A percentile compares a stretch with the other conserved stretches of the same genome.
Conservation (phyloP, 1,140 invertebrate genomes). For the Drosophila biarmipes region DNA sequence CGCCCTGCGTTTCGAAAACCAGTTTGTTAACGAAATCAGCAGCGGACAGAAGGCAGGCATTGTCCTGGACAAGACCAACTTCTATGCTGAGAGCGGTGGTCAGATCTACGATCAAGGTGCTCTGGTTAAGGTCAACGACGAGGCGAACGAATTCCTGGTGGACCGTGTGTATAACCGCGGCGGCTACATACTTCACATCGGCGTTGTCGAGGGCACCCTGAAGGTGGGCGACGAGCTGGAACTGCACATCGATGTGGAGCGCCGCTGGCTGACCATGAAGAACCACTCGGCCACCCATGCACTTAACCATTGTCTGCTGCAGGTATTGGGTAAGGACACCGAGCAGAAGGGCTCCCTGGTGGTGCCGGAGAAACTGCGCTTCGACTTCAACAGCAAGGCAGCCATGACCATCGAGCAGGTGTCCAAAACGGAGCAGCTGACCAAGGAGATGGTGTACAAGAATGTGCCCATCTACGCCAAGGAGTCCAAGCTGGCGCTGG, state of each 20-base stretch:
- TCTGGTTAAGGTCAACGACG: constrained; percentile 94
- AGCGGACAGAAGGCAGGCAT: constrained; percentile 96
- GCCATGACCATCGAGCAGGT: constrained; percentile 95
- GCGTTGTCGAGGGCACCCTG: constrained; percentile 93
- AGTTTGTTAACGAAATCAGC: constrained; percentile 94
- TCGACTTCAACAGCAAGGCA: constrained; percentile 98
- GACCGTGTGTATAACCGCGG: constrained; percentile 98
- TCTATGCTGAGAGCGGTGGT: constrained; percentile 99
- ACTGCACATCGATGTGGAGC: constrained; percentile 92
- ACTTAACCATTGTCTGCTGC: constrained; percentile 96
- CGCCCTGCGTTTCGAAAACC: constrained; percentile 90
- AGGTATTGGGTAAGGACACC: constrained; percentile 94
- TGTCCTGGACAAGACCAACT: constrained; percentile 96
- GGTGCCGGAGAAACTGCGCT: constrained; percentile 96
- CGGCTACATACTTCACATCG: constrained; percentile 98
- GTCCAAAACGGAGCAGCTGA: constrained; percentile 92
- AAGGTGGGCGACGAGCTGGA: constrained; percentile 94
- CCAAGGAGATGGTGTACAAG: constrained; percentile 91
- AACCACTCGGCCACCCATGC: constrained; percentile 99
- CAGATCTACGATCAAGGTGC: constrained; percentile 99
- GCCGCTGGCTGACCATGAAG: constrained; percentile 96
- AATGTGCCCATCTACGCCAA: constrained; percentile 96
- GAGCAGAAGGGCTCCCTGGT: constrained; percentile 99
- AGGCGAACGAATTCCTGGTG: constrained; percentile 95
- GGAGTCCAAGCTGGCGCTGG: constrained; percentile 87